A percentile compares a stretch with the other conserved stretches of the same genome.
Evolutionary conservation across 2,888 invertebrate genomes (phyloP).

Genomic region (Pachymerium ferrugineum): DNA sequence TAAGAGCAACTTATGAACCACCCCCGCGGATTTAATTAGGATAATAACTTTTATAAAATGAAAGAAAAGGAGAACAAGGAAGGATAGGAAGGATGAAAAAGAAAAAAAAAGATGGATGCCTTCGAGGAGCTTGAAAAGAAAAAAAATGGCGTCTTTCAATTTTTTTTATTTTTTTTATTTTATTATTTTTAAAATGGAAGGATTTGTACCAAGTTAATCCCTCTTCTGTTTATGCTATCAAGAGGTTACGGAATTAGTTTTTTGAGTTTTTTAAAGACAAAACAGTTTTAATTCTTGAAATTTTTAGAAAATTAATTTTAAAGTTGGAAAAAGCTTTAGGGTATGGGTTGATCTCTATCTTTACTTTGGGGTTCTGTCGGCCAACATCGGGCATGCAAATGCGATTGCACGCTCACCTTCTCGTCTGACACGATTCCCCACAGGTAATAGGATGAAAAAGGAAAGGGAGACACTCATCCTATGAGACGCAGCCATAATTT

Average conservation of each 20-base stretch:
- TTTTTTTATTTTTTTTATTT: conserved; percentile 1
- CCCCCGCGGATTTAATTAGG: conserved; percentile 13
- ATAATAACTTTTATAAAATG: neutral
- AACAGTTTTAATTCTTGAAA: no score
- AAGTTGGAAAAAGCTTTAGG: no score
- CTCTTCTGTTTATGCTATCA: neutral
- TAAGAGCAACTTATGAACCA: conserved; percentile 11
- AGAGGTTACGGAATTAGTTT: neutral
- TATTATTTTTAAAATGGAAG: neutral
- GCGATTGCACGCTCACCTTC: neutral
- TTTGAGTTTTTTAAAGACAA: no score
- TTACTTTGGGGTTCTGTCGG: neutral
- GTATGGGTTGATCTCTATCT: no score
- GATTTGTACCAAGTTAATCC: conserved; percentile 13
- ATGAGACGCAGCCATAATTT: conserved; percentile 10
- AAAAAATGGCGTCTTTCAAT: neutral
- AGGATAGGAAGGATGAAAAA: neutral
- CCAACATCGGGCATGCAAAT: conserved; percentile 9
- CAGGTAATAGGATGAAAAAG: conserved; percentile 15
- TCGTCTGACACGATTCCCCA: no score
- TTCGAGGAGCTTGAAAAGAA: neutral
- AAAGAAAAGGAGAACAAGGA: neutral
- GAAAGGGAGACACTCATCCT: neutral
- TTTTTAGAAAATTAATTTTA: no score
- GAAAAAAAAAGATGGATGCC: neutral